Percentiles rank a stretch among this genome's conserved stretches.
These are phyloP conservation scores for Griposia aprilina DNA, from an alignment of 2,888 invertebrate species.

Conservation along the genomic window DNA sequence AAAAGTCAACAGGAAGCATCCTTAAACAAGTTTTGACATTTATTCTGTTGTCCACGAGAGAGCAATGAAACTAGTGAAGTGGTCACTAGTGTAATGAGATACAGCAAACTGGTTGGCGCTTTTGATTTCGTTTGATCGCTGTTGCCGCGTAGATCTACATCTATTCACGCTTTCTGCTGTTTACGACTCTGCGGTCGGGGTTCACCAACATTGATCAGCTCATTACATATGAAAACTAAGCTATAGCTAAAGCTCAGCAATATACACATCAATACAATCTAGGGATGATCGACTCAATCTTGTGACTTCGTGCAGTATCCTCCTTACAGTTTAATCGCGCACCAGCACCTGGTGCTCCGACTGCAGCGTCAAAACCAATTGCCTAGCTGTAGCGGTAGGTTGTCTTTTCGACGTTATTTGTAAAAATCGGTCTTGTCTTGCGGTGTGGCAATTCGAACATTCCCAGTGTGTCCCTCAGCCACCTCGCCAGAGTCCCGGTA, in stretches of 20 bases:
- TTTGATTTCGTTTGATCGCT: conserved; percentile 14
- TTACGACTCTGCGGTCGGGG: not conserved
- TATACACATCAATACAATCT: not conserved
- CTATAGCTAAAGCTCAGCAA: not conserved
- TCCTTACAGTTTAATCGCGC: too few species aligned
- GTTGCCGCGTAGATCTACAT: not conserved
- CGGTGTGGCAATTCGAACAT: too few species aligned
- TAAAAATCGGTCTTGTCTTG: too few species aligned
- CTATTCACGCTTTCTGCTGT: not conserved
- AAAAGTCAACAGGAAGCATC: not conserved
- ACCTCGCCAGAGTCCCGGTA: too few species aligned
- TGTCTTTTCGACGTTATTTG: too few species aligned
- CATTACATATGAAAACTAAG: not conserved
- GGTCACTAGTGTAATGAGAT: conserved; percentile 3
- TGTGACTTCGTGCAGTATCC: too few species aligned
- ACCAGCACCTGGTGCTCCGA: too few species aligned
- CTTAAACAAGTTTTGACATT: conserved; percentile 3
- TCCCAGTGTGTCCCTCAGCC: too few species aligned
- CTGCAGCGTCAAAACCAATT: too few species aligned
- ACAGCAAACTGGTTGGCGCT: conserved; percentile 3
- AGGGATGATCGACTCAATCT: too few species aligned
- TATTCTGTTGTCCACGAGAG: not conserved
- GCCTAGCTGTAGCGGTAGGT: too few species aligned
- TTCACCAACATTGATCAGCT: not conserved
- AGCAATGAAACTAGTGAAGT: conserved; percentile 1